Evolutionary conservation across 2,113 vertebrate genomes (phyloP), one percentile per base, ranked within the genome.

Genomic region (Eidolon helvum): DNA sequence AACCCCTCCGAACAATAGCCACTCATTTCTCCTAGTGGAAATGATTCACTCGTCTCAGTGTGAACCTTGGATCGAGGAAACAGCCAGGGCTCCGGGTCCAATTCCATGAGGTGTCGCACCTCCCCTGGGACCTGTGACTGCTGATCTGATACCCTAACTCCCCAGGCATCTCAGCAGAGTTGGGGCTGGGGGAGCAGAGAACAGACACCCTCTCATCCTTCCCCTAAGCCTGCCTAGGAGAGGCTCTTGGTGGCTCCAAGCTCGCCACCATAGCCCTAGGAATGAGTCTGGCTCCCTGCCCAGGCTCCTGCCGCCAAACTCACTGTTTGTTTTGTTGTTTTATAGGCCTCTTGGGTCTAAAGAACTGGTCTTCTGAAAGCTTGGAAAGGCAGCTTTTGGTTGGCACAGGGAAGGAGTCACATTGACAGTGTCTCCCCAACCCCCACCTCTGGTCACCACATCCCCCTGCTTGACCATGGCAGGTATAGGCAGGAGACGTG

Each of bases 231-330:
- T 28, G 53, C 71, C 18, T 43, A 18, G 71, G 19, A 59, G 43
- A 9, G 97, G 94, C 15, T 14, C 71, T 43, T 22, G n/a, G 75
- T 50, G 92, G 75, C 82, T 95, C 15, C 0, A 48, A 28, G 21
- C 95, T 97, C 94, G 66, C 93, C 65, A 43, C 95, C 94, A 74
- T 87, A 82, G 97, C 94, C 95, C 98, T 98, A 94, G 97, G 99
- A 99, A 99, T 98, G 99, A 97, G 98, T 99, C 98, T 99, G 99
- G 99, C 99, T 98, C 83, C 91, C 89, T 98, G 99, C 97, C 98
- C 98, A 98, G 96, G 98, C 94, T 97, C 97, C 98, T 87, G 97
- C 98, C 86, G 95, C 97, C 98, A 98, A 98, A 97, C 89, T 94
- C 83, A 57, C 98, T 97, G 87, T 98, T 98, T 97, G 93, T 98